Evolutionary conservation across 2,888 invertebrate species (phyloP), one percentile per base, ranked within the genome.

Genomic region (Cosmopolites sordidus): DNA sequence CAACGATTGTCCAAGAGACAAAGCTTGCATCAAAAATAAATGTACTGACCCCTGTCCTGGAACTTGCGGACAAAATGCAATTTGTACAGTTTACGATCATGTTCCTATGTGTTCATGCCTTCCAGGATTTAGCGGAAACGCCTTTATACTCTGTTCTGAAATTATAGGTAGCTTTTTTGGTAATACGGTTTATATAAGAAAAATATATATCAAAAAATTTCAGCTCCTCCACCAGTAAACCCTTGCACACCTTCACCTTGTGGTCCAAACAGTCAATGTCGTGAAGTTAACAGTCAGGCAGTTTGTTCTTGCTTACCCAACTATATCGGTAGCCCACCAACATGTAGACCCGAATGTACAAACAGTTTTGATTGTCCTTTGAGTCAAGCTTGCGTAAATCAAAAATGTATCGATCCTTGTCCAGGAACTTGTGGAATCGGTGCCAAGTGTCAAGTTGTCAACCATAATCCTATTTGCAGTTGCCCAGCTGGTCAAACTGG

Each of bases 321-420:
- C 30, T 76, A 70, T 58, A 66, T 72, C 29, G 77, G 77, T 16
- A 72, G 72, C 53, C 87, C 87, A 38, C 85, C 83, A 53, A 84
- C 83, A 38, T 91, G 90, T 69, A 80, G 88, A 61, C 90, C 90
- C 0, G 89, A 90, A 73, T 92, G 92, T 72, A 81, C 87, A 1
- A 72, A 87, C 1, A 91, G 86, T 69, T 80, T 84, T 0, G 91
- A 92, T 66, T 93, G 92, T 73, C 76, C 86, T 1, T 75, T 81
- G 44, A 83, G 87, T 66, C 83, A 81, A 67, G 86, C 91, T 14
- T 93, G 93, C 67, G 75, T 87, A 29, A 80, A 83, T 56, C 86
- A 85, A 53, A 89, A 89, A 74, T 93, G 93, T 68, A 74, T 80
- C n/a, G 83, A 92, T 73, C 92, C 92, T 3, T 92, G 92, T 64